Evolutionary conservation across 2,797 vertebrate species (phyloP).

Genomic region (Etheostoma nigrum): DNA sequence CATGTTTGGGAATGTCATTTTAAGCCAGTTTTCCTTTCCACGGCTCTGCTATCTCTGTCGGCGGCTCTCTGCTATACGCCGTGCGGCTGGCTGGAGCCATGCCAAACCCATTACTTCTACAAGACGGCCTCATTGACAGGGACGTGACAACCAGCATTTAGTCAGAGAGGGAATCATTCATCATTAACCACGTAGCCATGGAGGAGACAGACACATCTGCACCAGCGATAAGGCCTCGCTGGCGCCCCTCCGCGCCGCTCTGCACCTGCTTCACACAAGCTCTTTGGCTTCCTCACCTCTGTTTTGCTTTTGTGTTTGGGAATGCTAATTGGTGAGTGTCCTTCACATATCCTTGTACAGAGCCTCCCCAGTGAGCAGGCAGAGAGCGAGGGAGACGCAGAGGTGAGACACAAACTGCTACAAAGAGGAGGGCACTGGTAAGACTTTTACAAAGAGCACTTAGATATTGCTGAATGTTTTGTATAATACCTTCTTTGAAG

Average conservation of each 20-base stretch:
- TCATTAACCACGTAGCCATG: slow-evolving; percentile 74
- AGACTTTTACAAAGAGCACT: slow-evolving; percentile 80
- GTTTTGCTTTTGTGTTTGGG: slow-evolving; percentile 68
- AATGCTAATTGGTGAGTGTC: slow-evolving; percentile 76
- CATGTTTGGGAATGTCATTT: slow-evolving; percentile 39
- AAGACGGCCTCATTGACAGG: slow-evolving; percentile 71
- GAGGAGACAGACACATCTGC: slow-evolving; percentile 74
- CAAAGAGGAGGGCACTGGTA: slow-evolving; percentile 70
- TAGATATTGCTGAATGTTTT: slow-evolving; percentile 77
- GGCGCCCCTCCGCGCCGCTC: slow-evolving; percentile 11
- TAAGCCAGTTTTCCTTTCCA: slow-evolving; percentile 42
- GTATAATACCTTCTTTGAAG: slow-evolving; percentile 78
- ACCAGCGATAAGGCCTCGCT: slow-evolving; percentile 56
- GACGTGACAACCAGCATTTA: slow-evolving; percentile 78
- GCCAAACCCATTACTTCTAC: slow-evolving; percentile 75
- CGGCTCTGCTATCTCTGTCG: slow-evolving; percentile 26
- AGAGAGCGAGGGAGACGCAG: slow-evolving; percentile 48
- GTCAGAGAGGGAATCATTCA: slow-evolving; percentile 82
- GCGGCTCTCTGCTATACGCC: slow-evolving; percentile 42
- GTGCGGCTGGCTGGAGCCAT: slow-evolving; percentile 55
- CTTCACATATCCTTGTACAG: slow-evolving; percentile 70
- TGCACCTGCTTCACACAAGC: slow-evolving; percentile 60
- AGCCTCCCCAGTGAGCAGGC: slow-evolving; percentile 52
- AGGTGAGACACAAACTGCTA: slow-evolving; percentile 69
- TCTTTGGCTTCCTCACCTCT: slow-evolving; percentile 69